Conservation (phyloP, 1,140 invertebrate genomes). For the Coenobita brevimanus region DNA sequence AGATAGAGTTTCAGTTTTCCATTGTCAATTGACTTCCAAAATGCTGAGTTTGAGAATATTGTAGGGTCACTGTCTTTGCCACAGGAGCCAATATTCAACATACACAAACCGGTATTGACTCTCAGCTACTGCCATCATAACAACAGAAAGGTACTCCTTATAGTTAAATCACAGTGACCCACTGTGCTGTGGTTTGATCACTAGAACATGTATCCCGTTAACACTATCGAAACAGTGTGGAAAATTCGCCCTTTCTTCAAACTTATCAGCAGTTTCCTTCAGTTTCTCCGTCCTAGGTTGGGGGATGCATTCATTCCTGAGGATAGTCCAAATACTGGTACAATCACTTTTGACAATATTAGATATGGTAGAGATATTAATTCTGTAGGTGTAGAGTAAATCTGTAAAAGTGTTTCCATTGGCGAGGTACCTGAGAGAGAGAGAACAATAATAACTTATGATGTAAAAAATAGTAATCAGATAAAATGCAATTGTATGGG, state of each 20-base stretch:
- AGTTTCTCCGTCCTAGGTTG: slow-evolving; percentile 31
- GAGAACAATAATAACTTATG: slow-evolving; percentile 4
- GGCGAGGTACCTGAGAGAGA: slow-evolving; percentile 44
- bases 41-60: slow-evolving; percentile 35
- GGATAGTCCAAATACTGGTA: slow-evolving; percentile 29
- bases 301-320: slow-evolving; percentile 36
- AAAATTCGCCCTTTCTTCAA: slow-evolving; percentile 27
- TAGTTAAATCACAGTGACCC: slow-evolving; percentile 30
- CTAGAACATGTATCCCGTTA: slow-evolving; percentile 30
- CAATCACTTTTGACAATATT: slow-evolving; percentile 28
- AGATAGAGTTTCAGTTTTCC: slow-evolving; percentile 24
- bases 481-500: slow-evolving; percentile 28
- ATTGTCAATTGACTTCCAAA: slow-evolving; percentile 27
- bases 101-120: slow-evolving; percentile 33
- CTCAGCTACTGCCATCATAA: slow-evolving; percentile 33
- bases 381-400: slow-evolving; percentile 41
- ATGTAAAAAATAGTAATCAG: slow-evolving; percentile 24
- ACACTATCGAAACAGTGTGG: slow-evolving; percentile 37
- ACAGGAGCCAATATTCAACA: slow-evolving; percentile 33
- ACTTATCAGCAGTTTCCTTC: slow-evolving; percentile 35
- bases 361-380: slow-evolving; percentile 31
- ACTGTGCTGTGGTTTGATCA: slow-evolving; percentile 35
- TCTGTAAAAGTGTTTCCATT: slow-evolving; percentile 44
- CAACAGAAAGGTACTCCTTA: slow-evolving; percentile 36
- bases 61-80: slow-evolving; percentile 38